These are phyloP conservation scores for Thyatira batis DNA, from an alignment of 2,888 invertebrate species.

Conservation along the genomic window DNA sequence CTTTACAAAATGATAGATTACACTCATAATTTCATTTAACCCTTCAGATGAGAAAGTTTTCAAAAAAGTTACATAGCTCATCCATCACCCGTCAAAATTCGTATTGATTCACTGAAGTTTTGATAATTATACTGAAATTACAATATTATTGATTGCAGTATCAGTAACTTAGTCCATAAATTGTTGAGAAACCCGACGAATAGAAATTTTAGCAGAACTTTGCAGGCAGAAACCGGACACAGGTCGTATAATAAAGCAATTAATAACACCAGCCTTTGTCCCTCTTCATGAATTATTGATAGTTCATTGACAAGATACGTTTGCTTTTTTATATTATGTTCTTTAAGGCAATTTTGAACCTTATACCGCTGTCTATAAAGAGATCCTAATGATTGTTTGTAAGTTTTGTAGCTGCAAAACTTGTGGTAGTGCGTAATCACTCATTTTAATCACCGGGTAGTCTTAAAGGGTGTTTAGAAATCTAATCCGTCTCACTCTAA, in stretches of 20 bases:
- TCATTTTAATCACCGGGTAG: conserved; percentile 24
- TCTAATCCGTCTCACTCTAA: conserved; percentile 4
- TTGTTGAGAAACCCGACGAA: conserved; percentile 7
- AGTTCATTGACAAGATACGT: conserved; percentile 15
- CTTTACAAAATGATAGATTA: background rate
- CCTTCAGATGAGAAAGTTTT: background rate
- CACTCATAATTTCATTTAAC: background rate
- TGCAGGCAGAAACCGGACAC: conserved; percentile 7
- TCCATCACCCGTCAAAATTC: background rate
- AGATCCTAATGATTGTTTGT: background rate
- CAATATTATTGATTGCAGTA: background rate
- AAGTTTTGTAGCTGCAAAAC: background rate
- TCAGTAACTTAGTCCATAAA: conserved; percentile 15
- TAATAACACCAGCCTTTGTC: conserved; percentile 41
- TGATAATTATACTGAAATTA: background rate
- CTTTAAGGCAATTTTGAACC: background rate
- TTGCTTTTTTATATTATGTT: background rate
- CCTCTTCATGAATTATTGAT: conserved; percentile 50
- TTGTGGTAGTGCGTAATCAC: conserved; percentile 7
- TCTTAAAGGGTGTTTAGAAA: conserved; percentile 3
- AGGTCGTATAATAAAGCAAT: conserved; percentile 47
- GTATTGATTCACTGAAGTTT: background rate
- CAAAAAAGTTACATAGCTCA: background rate
- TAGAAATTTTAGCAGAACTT: conserved; percentile 11
- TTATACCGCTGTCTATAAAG: background rate